Base-by-base conservation (phyloP, 1,140 invertebrate species). In the Micrasema minimum region DNA sequence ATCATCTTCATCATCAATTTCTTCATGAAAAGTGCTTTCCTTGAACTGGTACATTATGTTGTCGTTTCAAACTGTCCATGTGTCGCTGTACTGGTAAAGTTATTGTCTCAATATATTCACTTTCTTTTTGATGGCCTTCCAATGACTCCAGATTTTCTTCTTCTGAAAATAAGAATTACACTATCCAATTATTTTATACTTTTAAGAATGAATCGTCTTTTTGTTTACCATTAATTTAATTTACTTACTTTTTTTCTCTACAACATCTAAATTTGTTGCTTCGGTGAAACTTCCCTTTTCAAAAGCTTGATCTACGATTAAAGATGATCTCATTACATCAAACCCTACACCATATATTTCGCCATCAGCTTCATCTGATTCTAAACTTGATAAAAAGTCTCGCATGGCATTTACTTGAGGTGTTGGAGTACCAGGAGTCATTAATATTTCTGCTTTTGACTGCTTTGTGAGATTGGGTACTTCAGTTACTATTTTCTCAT, bases 61-160 rank as follows among this genome's bases (percentile, higher is more conserved):
- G 81, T 43, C 80, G 79, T 72, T 78, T 79, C 26, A 87, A 75
- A 74, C 86, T 88, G 62, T 88, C 85, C 43, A 86, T 79, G 57
- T 87, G 86, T 72, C 86, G 83, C 73, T 88, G 87, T 14, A 86
- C 86, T 10, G 85, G 85, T 7, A 84, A 78, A 18, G 86, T 83
- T 61, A 88, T 86, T 65, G 88, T 87, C 75, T 89, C 89, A 51
- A 87, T 89, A 75, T 88, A 88, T 75, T 89, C 88, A 65, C 85
- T 84, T 76, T 89, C 88, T 62, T 86, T 84, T 75, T 89, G 87
- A 53, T 83, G 82, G 14, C 79, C 82, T 66, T 81, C 83, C 5
- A 82, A 37, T 6, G 82, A 83, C 55, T 81, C 82, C 18, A 65
- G 23, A 48, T 53, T 62, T 16, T 71, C 62, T 38, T 53, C 65